These are phyloP conservation scores for Palythoa grandis DNA, from an alignment of 92 coral and sea anemone genomes.

Conservation along the genomic window DNA sequence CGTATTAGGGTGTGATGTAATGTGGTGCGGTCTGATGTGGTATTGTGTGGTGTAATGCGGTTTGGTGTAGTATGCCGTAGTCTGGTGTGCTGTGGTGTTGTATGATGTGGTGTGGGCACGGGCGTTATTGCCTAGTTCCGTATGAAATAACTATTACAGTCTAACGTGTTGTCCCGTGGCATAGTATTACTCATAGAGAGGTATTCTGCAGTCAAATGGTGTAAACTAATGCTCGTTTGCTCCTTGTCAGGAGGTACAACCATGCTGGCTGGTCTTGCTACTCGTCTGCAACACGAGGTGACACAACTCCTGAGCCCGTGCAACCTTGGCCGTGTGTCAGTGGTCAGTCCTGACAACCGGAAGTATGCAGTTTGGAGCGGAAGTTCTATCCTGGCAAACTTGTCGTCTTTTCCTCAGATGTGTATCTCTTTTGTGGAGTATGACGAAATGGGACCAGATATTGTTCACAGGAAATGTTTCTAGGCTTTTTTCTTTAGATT, in stretches of 20 bases:
- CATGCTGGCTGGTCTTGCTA: constrained; percentile 80
- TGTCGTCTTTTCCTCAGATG: constrained; percentile 88
- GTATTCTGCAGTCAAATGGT: too few relatives aligned
- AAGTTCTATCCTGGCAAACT: constrained; percentile 86
- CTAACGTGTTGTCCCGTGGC: too few relatives aligned
- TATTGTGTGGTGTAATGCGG: too few relatives aligned
- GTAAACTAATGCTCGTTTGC: neutral
- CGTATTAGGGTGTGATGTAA: neutral
- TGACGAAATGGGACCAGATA: constrained; percentile 93
- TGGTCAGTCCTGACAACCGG: constrained; percentile 82
- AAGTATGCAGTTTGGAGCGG: constrained; percentile 91
- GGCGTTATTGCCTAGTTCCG: too few relatives aligned
- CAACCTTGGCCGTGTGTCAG: constrained; percentile 78
- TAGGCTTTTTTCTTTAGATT: neutral
- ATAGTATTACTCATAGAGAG: too few relatives aligned
- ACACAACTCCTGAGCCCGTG: constrained; percentile 72
- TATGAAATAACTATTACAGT: too few relatives aligned
- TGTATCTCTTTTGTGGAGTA: constrained; percentile 87
- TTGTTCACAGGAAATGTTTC: constrained; percentile 93
- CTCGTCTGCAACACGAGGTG: constrained; percentile 87
- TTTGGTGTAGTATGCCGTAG: neutral
- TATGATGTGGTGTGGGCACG: neutral
- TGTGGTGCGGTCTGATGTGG: neutral
- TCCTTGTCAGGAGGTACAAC: constrained; percentile 84
- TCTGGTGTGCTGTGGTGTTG: neutral